Percentiles rank a stretch among this genome's conserved stretches.
Conservation (phyloP, 2,888 invertebrate species). For the Chymomyza caudatula region DNA sequence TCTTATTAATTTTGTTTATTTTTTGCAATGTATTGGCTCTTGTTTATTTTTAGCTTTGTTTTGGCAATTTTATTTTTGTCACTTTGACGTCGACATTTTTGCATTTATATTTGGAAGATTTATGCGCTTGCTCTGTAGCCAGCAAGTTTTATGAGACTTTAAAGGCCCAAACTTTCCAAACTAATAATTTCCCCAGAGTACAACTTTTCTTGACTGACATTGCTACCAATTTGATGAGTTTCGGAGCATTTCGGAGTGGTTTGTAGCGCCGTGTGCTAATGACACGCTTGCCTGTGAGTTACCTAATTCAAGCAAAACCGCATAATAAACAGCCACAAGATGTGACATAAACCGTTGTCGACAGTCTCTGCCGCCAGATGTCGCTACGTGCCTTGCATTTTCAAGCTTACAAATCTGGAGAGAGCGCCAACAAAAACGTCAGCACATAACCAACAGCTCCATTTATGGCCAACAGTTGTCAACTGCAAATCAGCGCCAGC, state of each 20-base stretch:
- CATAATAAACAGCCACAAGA: background rate
- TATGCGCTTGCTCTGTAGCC: background rate
- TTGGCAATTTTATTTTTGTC: conserved; percentile 3
- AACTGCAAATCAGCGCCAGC: conserved; percentile 30
- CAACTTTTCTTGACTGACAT: background rate
- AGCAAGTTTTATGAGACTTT: background rate
- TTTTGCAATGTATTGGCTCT: background rate
- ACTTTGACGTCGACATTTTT: conserved; percentile 1
- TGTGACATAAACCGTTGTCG: conserved; percentile 3
- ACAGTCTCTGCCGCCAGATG: background rate
- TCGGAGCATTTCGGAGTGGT: background rate
- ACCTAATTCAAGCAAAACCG: background rate
- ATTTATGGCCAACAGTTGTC: conserved; percentile 42
- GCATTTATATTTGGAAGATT: background rate
- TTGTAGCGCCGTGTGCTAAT: too few species aligned
- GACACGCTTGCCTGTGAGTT: background rate
- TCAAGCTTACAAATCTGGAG: background rate
- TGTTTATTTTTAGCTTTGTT: background rate
- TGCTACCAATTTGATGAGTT: background rate
- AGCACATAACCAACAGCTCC: conserved; percentile 16
- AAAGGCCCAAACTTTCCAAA: background rate
- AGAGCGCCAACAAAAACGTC: background rate
- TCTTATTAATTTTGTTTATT: conserved; percentile 2
- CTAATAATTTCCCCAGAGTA: background rate
- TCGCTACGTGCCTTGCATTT: background rate